phyloP scores from a whole-genome alignment of 2,797 vertebrate species.

The Bothrops alternatus region DNA sequence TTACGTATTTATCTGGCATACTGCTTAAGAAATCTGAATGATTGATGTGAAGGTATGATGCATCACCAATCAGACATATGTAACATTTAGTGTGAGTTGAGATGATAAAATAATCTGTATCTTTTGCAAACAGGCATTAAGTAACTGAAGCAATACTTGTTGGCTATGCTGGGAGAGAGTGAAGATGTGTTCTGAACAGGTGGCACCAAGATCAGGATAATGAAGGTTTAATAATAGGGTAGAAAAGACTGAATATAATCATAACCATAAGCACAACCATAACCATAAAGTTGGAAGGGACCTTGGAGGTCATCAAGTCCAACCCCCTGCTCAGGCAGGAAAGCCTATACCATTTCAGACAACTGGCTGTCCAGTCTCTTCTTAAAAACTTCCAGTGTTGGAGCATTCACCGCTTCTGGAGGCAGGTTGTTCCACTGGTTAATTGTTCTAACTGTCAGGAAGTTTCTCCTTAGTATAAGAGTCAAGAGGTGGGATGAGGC shows the following conservation, averaged over 20 bases:
- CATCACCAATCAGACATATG: not conserved
- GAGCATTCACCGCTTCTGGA: no score
- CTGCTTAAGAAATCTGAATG: not conserved
- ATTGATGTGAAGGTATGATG: not conserved
- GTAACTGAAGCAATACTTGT: not conserved
- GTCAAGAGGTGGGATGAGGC: not conserved
- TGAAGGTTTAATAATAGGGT: not conserved
- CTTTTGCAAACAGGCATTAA: not conserved
- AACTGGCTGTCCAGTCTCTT: no score
- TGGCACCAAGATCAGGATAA: not conserved
- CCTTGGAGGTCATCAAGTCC: no score
- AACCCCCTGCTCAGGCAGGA: no score
- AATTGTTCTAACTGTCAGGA: no score
- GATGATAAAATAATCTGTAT: not conserved
- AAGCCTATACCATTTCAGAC: no score
- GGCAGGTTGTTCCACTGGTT: no score
- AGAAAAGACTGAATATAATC: not conserved
- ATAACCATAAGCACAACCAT: no score
- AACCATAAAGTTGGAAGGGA: no score
- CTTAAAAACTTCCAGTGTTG: no score
- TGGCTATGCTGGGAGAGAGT: not conserved
- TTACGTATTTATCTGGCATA: not conserved
- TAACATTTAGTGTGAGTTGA: not conserved
- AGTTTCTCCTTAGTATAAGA: not conserved
- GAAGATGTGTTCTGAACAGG: not conserved